Base-by-base conservation (phyloP, 2,797 vertebrate genomes). In the Echiichthys vipera region DNA sequence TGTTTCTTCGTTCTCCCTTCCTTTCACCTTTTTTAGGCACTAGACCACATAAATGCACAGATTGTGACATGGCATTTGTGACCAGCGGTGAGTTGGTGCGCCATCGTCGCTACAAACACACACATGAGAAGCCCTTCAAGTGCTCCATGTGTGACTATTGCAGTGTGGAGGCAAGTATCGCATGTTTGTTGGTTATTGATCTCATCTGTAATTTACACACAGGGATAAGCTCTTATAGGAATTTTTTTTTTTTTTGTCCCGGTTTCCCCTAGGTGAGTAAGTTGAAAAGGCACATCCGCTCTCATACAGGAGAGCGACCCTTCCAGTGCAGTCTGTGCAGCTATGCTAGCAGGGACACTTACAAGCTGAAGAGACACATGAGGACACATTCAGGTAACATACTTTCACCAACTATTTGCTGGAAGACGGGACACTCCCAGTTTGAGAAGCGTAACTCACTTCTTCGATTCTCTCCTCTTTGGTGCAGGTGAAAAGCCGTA, bases 271-370 rank as follows among this genome's bases (percentile, higher is more conserved):
- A 99, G 97, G 97, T 99, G 77, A 98, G 97, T 90, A 99, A 98
- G 89, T 94, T 99, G 94, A 99, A 99, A 93, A 95, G 97, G 82
- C 97, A 99, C 91, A 98, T 99, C 82, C 97, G 97, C 51, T 98
- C 97, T 56, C 97, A 99, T 62, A 99, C 97, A 0, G 97, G 97
- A 14, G 97, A 99, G 88, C 95, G 97, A 29, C 97, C 97, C 27
- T 99, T 99, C 94, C 97, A 99, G 89, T 98, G 97, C 93, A 99
- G 97, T 83, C 94, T 98, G 89, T 99, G 97, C 92, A 99, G 97
- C 93, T 98, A 99, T 1, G 97, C 97, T 86, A 99, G 97, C 95
- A 97, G 97, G 90, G 97, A 99, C 85, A 98, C 97, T 34, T 99
- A 98, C 91, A 98, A 98, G 78, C 94, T 99, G 90, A 99, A 99